Evolutionary conservation across 2,888 invertebrate species (phyloP), one percentile per base, ranked within the genome.

Genomic region (Schizaphis graminum): DNA sequence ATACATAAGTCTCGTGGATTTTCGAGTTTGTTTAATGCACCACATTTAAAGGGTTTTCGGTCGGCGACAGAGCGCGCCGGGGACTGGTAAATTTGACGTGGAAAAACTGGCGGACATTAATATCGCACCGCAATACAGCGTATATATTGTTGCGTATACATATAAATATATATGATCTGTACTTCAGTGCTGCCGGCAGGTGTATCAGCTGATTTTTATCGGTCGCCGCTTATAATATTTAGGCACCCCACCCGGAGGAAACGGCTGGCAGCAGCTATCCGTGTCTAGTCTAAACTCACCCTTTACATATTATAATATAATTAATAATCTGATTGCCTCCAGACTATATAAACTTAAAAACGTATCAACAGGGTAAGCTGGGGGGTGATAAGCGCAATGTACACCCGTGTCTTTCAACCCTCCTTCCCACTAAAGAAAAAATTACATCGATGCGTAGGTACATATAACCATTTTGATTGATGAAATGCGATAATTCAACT

Each of bases 31-130:
- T 53, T 49, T 88, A 87, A 92, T 92, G 88, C 61, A 41, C 35
- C 87, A 44, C 92, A 67, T 92, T 92, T 88, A 67, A 49, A 92
- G 87, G 87, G 49, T 85, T 92, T 92, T 92, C 44, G 7, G 53
- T 10, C 49, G 84, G 91, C 11, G 85, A 91, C 85, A 85, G 91
- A 91, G 28, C 41, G 35, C 35, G 10, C 41, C 7, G 56, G 0
- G 61, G n/a, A 61, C 47, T 67, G 47, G 90, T n/a, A 90, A 90
- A 77, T 91, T 77, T 28, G 91, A 77, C 84, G 53, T 84, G 21
- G 77, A 91, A 77, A 91, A 67, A 91, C 53, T 13, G 53, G 28
- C 35, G 35, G 49, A 35, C 49, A 91, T 91, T 77, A 91, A 91
- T 77, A 91, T n/a, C 26, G 44, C 47, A 77, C 77, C 77, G 21